Evolutionary conservation across 1,140 invertebrate species (phyloP), one percentile per base, ranked within the genome.

Genomic region (Lasaia peninsularis): DNA sequence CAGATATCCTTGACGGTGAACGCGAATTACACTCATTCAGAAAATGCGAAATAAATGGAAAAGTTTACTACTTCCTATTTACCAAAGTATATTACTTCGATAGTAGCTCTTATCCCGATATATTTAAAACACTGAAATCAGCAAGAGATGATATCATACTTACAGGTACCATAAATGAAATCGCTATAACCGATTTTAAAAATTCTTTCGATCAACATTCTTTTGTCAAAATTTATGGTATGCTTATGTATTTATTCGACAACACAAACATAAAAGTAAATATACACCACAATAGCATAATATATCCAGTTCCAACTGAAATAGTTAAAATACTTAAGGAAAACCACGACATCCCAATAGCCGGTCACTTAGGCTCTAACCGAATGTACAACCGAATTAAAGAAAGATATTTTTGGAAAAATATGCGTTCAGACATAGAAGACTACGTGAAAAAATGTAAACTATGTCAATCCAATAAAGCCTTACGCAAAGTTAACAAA

Each of bases 41-140:
- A 11, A 59, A 54, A 49, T 20, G 56, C 11, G n/a, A 57, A 31
- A 16, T 24, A 12, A 49, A 58, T 33, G 48, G 60, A 11, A 65
- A 65, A 61, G 37, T 24, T 0, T 61, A 48, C n/a, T 65, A 61
- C 50, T 54, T 71, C 7, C 9, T 70, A 35, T 70, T 67, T 35
- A 51, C n/a, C 10, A 71, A 71, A 54, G 58, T 71, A n/a, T 56
- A 71, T 35, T 58, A 71, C n/a, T 71, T 67, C 48, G 65, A 71
- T 52, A 62, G 64, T 35, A 8, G 18, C 0, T 48, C 53, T 10
- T 71, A 71, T 52, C 24, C 35, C 0, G 62, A 60, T 14, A 67
- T 67, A 14, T 71, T 61, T 18, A 18, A 58, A 24, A 52, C 57
- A 3, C 14, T 70, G 8, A 64, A 60, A 53, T 31, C 31, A 1